A percentile compares a stretch with the other conserved stretches of the same genome.
These are phyloP conservation scores for Sebastes vulpes DNA, from an alignment of 2,797 vertebrate species.

Conservation along the genomic window DNA sequence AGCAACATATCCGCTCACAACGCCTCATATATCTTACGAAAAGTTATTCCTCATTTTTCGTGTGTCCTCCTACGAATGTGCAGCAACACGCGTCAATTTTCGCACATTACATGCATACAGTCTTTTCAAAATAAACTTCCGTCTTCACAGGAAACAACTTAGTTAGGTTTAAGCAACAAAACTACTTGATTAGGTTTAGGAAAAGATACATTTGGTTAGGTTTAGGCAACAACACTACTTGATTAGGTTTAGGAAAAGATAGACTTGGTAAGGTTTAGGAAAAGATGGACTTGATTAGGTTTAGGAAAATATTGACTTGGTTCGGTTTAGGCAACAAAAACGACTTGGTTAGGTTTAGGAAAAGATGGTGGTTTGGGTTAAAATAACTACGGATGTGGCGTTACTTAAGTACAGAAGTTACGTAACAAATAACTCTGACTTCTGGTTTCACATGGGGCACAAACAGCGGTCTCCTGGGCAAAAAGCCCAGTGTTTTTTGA, in stretches of 20 bases:
- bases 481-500: background rate
- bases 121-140: background rate
- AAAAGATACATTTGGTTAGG: fast-evolving
- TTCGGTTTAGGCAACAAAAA: no score
- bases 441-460: background rate
- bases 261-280: no score
- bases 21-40: background rate
- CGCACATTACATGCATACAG: background rate
- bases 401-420: background rate
- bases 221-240: background rate
- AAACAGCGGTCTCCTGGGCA: background rate
- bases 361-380: background rate
- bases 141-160: background rate
- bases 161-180: background rate
- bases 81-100: background rate
- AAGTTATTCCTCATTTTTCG: background rate
- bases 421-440: background rate
- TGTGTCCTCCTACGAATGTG: fast-evolving
- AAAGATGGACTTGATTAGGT: no score
- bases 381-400: background rate
- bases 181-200: background rate
- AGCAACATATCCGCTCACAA: no score
- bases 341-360: background rate
- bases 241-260: background rate
- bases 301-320: no score